phyloP scores from a whole-genome alignment of 2,888 invertebrate genomes.

The Perizoma affinitatum region DNA sequence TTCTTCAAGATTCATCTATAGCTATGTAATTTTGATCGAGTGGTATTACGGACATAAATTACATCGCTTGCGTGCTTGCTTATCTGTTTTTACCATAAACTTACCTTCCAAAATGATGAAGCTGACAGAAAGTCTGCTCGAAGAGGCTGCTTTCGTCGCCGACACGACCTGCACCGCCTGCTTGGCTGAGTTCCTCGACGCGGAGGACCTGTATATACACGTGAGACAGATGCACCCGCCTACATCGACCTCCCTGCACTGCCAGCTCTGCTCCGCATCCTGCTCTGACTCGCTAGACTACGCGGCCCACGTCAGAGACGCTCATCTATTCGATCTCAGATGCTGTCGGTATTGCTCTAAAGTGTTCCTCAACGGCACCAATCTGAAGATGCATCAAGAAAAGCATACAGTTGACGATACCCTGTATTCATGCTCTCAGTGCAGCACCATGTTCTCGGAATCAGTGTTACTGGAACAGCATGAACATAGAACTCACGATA shows the following conservation, averaged over 20 bases:
- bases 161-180: slow-evolving; percentile 61
- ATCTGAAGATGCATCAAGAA: slow-evolving; percentile 47
- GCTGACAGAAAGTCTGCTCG: not conserved
- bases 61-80: too few relatives aligned
- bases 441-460: slow-evolving; percentile 44
- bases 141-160: slow-evolving; percentile 2
- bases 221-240: slow-evolving; percentile 55
- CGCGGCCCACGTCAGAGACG: slow-evolving; percentile 56
- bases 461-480: slow-evolving; percentile 45
- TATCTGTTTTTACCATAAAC: not conserved
- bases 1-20: too few relatives aligned
- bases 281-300: slow-evolving; percentile 51
- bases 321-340: slow-evolving; percentile 50
- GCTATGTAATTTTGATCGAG: too few relatives aligned
- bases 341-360: slow-evolving; percentile 59
- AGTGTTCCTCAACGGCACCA: slow-evolving; percentile 45
- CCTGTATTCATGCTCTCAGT: slow-evolving; percentile 58
- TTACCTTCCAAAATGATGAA: slow-evolving; percentile 6
- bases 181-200: slow-evolving; percentile 66
- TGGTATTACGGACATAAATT: not conserved
- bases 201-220: slow-evolving; percentile 61
- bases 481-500: slow-evolving; percentile 45
- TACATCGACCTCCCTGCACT: slow-evolving; percentile 29
- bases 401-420: slow-evolving; percentile 48
- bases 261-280: slow-evolving; percentile 54